Conservation (phyloP, 2,113 vertebrate genomes). For the Istiophorus platypterus region DNA sequence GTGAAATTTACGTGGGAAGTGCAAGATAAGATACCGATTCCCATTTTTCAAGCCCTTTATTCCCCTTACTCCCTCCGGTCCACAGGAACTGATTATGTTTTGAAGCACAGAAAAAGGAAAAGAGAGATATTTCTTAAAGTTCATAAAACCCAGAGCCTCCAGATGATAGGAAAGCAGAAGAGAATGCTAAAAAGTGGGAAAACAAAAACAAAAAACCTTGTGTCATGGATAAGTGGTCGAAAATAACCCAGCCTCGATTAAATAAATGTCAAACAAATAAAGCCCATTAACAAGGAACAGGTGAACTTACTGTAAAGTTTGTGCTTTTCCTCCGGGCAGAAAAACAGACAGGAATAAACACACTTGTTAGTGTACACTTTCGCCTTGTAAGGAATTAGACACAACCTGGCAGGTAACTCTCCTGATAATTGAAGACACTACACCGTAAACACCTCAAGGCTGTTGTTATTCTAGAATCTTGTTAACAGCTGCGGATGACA, state of each 20-base stretch:
- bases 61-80: constrained; percentile 1
- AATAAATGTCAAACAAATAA: constrained; percentile 68
- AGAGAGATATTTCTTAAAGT: constrained; percentile 33
- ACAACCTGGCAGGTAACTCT: constrained; percentile 78
- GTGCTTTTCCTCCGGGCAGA: constrained; percentile 63
- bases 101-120: constrained; percentile 27
- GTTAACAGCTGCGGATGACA: constrained; percentile 79
- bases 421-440: constrained; percentile 81
- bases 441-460: constrained; percentile 80
- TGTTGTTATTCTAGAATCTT: constrained; percentile 79
- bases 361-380: constrained; percentile 77
- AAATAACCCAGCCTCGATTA: constrained; percentile 30
- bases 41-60: not conserved
- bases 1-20: constrained; percentile 9
- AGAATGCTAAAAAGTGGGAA: constrained; percentile 32
- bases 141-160: constrained; percentile 32
- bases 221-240: constrained; percentile 20
- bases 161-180: constrained; percentile 13
- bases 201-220: not conserved
- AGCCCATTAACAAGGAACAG: constrained; percentile 52
- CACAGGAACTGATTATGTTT: constrained; percentile 29
- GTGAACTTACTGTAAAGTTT: constrained; percentile 52
- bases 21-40: constrained; percentile 24
- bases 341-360: constrained; percentile 72
- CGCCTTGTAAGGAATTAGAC: constrained; percentile 77